A percentile compares a stretch with the other conserved stretches of the same genome.
phyloP scores from a whole-genome alignment of 1,140 invertebrate genomes.

The Pseudomyrmex pallidus region DNA sequence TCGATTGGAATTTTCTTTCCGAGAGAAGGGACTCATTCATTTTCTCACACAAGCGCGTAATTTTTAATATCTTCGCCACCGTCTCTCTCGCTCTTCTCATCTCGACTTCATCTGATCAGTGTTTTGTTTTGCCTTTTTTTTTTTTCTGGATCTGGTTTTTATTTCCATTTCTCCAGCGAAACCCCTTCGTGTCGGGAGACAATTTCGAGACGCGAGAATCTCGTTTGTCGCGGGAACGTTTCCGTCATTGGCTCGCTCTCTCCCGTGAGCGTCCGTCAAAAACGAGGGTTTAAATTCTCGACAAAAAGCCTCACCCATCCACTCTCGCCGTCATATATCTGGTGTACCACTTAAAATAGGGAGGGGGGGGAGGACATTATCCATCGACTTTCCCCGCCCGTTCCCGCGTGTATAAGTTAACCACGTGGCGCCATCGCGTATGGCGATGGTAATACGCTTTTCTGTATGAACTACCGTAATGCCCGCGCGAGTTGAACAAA shows the following conservation, averaged over 20 bases:
- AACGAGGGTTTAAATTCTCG: conserved; percentile 32
- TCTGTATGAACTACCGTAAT: conserved; percentile 62
- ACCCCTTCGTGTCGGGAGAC: conserved; percentile 28
- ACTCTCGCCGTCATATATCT: conserved; percentile 43
- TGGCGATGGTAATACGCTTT: conserved; percentile 63
- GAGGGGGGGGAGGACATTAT: conserved; percentile 23
- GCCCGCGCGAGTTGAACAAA: conserved; percentile 63
- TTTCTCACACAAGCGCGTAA: neutral
- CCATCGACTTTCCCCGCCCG: conserved; percentile 58
- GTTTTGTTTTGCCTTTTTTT: neutral
- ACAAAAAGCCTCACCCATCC: conserved; percentile 23
- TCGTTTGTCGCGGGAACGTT: conserved; percentile 14
- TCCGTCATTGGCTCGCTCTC: neutral
- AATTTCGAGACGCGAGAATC: conserved; percentile 14
- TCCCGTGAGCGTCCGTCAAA: conserved; percentile 2
- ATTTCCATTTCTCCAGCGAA: neutral
- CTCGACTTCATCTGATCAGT: neutral
- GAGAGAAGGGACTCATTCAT: neutral
- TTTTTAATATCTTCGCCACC: neutral
- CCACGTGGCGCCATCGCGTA: conserved; percentile 29
- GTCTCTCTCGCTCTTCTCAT: neutral
- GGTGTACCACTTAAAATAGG: conserved; percentile 33
- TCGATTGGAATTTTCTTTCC: neutral
- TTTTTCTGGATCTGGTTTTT: neutral
- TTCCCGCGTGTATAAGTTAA: conserved; percentile 29